phyloP scores from a whole-genome alignment of 2,797 vertebrate species.

The Glyptemys insculpta region DNA sequence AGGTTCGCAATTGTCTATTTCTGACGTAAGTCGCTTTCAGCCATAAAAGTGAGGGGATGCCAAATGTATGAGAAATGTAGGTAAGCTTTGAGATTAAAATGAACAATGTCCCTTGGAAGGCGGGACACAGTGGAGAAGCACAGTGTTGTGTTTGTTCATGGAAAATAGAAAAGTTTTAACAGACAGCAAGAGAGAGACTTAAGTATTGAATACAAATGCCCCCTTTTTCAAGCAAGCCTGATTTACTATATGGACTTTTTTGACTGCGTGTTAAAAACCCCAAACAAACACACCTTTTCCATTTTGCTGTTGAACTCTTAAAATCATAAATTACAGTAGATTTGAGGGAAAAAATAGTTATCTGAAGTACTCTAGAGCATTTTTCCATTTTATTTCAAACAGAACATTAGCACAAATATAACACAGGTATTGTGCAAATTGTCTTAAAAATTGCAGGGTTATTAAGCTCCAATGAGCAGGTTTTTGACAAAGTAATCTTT shows the following conservation, averaged over 20 bases:
- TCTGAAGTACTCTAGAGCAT: background rate
- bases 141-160: background rate
- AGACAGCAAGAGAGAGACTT: background rate
- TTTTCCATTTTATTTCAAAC: background rate
- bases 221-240: background rate
- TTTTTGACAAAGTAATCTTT: background rate
- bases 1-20: background rate
- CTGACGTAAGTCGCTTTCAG: background rate
- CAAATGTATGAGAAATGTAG: too few species aligned
- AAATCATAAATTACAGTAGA: background rate
- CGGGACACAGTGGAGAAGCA: background rate
- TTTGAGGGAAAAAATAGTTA: background rate
- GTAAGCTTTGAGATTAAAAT: background rate
- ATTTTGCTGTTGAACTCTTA: background rate
- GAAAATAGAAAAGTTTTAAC: background rate
- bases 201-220: background rate
- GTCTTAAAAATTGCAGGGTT: background rate
- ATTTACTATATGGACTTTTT: background rate
- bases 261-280: background rate
- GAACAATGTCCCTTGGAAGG: background rate
- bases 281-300: background rate
- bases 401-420: background rate
- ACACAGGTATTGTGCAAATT: background rate
- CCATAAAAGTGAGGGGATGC: too few species aligned
- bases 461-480: background rate